phyloP scores from a whole-genome alignment of 2,113 vertebrate species.

The Dromas ardeola region DNA sequence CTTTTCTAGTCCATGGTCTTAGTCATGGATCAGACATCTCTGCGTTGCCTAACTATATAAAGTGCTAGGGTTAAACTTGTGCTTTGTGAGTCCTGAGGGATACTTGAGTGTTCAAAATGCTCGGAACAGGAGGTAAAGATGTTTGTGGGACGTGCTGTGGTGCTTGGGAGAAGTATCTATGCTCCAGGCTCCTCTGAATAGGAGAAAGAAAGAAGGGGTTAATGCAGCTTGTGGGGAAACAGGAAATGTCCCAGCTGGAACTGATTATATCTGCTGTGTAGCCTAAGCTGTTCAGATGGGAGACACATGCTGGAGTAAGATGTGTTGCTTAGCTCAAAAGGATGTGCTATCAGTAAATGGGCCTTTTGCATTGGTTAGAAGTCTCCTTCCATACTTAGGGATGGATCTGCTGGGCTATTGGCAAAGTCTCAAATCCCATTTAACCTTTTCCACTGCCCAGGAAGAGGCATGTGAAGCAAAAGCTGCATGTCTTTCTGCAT shows the following conservation, averaged over 20 bases:
- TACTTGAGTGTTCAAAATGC: not conserved
- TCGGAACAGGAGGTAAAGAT: not conserved
- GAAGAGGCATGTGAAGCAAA: not conserved
- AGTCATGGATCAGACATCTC: not conserved
- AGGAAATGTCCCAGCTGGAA: constrained; percentile 62
- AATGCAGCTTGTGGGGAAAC: constrained; percentile 19
- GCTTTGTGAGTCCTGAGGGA: fast-evolving
- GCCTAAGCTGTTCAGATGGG: constrained; percentile 22
- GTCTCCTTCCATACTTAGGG: not conserved
- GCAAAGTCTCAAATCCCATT: not conserved
- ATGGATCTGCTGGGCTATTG: not conserved
- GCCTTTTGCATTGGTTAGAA: not conserved
- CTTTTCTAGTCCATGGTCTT: not conserved
- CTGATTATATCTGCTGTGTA: constrained; percentile 20
- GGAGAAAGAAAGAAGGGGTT: constrained; percentile 24
- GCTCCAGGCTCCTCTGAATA: not conserved
- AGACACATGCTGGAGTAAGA: constrained; percentile 50
- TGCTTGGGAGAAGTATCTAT: not conserved
- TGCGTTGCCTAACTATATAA: not conserved
- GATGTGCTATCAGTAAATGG: not conserved
- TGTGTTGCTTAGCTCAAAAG: not conserved
- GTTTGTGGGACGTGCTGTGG: not conserved
- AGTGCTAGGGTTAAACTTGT: not conserved
- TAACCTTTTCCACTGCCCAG: not conserved
- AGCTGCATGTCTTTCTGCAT: not conserved